A percentile compares a stretch with the other conserved stretches of the same genome.
These are phyloP conservation scores for Falco rusticolus DNA, from an alignment of 2,797 vertebrate species.

Conservation along the genomic window DNA sequence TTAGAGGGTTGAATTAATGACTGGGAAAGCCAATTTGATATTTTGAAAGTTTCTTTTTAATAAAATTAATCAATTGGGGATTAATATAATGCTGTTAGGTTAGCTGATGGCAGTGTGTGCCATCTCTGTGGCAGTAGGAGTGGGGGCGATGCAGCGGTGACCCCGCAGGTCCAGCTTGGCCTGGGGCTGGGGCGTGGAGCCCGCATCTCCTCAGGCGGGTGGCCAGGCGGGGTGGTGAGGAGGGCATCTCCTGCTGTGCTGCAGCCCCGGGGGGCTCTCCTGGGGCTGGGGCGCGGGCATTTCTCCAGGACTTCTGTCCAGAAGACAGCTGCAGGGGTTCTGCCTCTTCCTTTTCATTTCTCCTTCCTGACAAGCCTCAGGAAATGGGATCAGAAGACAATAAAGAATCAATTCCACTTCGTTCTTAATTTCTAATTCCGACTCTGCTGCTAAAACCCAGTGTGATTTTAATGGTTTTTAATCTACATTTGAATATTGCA, in stretches of 20 bases:
- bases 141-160: accelerated
- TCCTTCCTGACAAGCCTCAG: not conserved
- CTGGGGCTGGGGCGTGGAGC: accelerated
- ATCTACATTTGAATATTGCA: conserved; percentile 43
- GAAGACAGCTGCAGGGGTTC: not conserved
- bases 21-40: not conserved
- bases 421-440: not conserved
- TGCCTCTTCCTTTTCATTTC: not conserved
- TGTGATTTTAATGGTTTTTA: conserved; percentile 59
- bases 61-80: conserved; percentile 18
- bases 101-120: not conserved
- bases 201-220: not conserved
- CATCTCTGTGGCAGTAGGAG: not conserved
- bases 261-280: conserved; percentile 10
- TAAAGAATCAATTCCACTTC: not conserved
- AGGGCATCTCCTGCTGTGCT: conserved; percentile 2
- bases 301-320: not conserved
- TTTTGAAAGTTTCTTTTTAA: conserved; percentile 8
- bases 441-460: not conserved
- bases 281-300: not conserved
- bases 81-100: conserved; percentile 51
- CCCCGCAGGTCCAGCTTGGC: accelerated
- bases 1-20: conserved; percentile 54
- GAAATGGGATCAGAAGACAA: not conserved
- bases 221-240: not conserved